Base-by-base conservation (phyloP, 2,888 invertebrate genomes). In the Drosophila diplacantha region DNA sequence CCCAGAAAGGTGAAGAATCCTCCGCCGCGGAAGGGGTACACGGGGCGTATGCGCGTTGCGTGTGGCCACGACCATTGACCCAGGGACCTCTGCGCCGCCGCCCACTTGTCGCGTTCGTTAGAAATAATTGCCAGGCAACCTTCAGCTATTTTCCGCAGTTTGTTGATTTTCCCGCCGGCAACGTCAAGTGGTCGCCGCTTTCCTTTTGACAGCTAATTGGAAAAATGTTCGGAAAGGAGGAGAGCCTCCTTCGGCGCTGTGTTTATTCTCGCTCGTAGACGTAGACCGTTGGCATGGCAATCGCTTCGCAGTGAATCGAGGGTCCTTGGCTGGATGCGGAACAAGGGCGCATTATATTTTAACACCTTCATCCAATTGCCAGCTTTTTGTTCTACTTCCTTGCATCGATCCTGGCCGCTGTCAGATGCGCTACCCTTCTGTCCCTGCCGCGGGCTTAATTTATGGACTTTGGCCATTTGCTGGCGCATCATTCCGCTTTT, bases 341-440 rank as follows among this genome's bases (percentile, higher is more conserved):
- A 69, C 62, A 62, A 61, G 52, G 49, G 53, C 60, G 65, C 74
- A 74, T 86, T 84, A 85, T 85, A 68, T 83, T 82, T 85, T 86
- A 86, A 86, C 85, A 86, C 85, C 85, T 86, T 86, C 85, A 85
- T 86, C 84, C 83, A 85, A 85, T 85, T 86, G 83, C 74, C 73
- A 72, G 71, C 73, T 69, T 73, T 67, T 69, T 69, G 59, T 72
- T 74, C 68, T 50, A 69, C 59, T 73, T 72, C 63, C 73, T 73
- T 51, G 65, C 54, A 69, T 72, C 76, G 76, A 80, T 82, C 69
- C 65, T 72, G 64, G 63, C 69, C 59, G 71, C 80, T 81, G 78
- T 81, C 81, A 78, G 60, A 31, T 61, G 49, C 20, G 8, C 14
- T 39, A 38, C 52, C 59, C 66, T 75, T 69, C 22, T 60, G 66